Evolutionary conservation across 2,797 vertebrate genomes (phyloP), one percentile per base, ranked within the genome.

Genomic region (Sciurus carolinensis): DNA sequence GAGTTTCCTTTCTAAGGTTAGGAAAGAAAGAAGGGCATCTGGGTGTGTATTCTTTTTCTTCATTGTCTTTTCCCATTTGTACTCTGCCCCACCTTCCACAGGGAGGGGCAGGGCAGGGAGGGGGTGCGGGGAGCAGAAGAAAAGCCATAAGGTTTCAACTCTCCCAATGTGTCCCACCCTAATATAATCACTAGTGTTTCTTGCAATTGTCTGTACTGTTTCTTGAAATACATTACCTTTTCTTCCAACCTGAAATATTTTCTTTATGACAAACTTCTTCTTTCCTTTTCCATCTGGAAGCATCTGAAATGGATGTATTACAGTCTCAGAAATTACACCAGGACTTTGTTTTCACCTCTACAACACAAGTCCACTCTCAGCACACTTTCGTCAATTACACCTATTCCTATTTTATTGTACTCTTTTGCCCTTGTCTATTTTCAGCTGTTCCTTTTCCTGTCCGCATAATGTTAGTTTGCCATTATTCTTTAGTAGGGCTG

Each of bases 391-490:
- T 80, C 42, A 42, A 1, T 52, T 44, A 64, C 10, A 83, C 20
- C 8, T 30, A n/a, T 52, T n/a, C 44, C 3, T 87, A 5, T 69
- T 62, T 64, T 54, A 57, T 73, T 39, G 2, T 24, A 9, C 0
- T 10, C 87, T 73, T 57, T 36, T 62, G 72, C 39, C 73, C 50
- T 42, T 79, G 72, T 67, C 47, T 85, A 26, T 52, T 72, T 87
- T 44, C 15, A 71, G 15, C 39, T 73, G 0, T 30, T 84, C 54
- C 52, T 87, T 93, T 83, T 87, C 30, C 1, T 39, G 39, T 6
- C 18, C 77, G 54, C 36, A 88, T 36, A 82, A 67, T 59, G 20
- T 79, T 82, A 75, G 12, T 87, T 95, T 95, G 91, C 79, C 88
- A 64, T 47, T 67, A 69, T 39, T 24, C 30, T 36, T 85, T 17